Evolutionary conservation across 2,113 vertebrate species (phyloP), one percentile per base, ranked within the genome.

Genomic region (Nannospalax galili): DNA sequence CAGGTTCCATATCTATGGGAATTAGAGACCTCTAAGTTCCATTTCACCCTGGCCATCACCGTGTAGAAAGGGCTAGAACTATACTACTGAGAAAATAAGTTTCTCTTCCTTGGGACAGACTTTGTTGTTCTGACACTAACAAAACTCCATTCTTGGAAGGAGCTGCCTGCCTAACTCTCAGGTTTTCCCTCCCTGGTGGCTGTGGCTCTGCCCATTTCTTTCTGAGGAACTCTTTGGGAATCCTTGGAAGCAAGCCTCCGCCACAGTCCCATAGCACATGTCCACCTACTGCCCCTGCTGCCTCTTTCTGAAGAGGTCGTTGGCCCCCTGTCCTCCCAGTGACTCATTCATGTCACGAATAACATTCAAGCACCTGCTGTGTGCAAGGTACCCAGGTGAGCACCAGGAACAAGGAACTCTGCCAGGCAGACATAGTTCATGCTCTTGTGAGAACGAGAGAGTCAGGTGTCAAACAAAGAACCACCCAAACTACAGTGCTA

Each of bases 131-230:
- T 97, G 87, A 95, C 95, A 97, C 93, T 62, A 84, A 73, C 0
- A 86, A 92, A 95, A 93, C 89, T 7, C 84, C 26, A 19, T 97
- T 97, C 94, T 94, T 94, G 89, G 96, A 95, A 69, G 74, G 90
- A 30, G 45, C 40, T 67, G 75, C n/a, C 40, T 92, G 84, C 75
- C 62, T 64, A 3, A 60, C 30, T 90, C 84, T 73, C 7, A 94
- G 97, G 96, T 90, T 97, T 97, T 94, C 97, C 97, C 97, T 95
- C 72, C 10, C 69, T 35, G 16, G 26, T n/a, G 70, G n/a, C 65
- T 48, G 26, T 0, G 28, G 64, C 69, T 96, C 77, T 94, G 80
- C n/a, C 37, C 5, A 19, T 17, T 69, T 74, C 32, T 90, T 93
- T 96, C 87, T 84, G 90, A 94, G 91, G 95, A 97, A 97, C 93